These are phyloP conservation scores for Acanthis flammea DNA, from an alignment of 2,797 vertebrate genomes.

Conservation along the genomic window DNA sequence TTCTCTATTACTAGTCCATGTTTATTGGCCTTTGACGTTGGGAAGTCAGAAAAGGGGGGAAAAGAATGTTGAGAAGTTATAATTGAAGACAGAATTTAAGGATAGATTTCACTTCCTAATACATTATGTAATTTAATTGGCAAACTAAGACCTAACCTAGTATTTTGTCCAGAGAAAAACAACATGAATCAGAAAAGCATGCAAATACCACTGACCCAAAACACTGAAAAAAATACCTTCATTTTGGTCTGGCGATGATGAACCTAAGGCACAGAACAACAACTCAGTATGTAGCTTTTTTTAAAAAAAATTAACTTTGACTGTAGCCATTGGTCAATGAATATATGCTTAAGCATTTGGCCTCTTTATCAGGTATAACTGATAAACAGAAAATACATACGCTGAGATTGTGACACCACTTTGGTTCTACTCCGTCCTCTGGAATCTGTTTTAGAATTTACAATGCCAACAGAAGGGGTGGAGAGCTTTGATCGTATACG, in stretches of 20 bases:
- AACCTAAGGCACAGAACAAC: conserved; percentile 92
- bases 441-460: conserved; percentile 88
- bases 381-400: conserved; percentile 79
- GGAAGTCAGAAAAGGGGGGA: conserved; percentile 19
- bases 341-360: conserved; percentile 24
- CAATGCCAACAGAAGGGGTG: conserved; percentile 74
- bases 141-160: conserved; percentile 55
- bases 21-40: background rate
- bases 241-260: conserved; percentile 96
- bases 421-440: conserved; percentile 93
- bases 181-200: conserved; percentile 78
- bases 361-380: background rate
- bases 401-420: conserved; percentile 97
- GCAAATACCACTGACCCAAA: conserved; percentile 78
- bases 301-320: conserved; percentile 54
- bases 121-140: conserved; percentile 15
- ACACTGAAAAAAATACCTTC: conserved; percentile 92
- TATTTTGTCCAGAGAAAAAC: conserved; percentile 70
- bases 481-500: conserved; percentile 90
- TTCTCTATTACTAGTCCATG: background rate
- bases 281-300: conserved; percentile 76
- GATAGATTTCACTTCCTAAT: background rate
- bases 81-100: conserved; percentile 7
- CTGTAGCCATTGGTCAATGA: conserved; percentile 69
- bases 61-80: conserved; percentile 62